Base-by-base conservation (phyloP, 2,797 vertebrate species). In the Parauchenoglanis punctatus region DNA sequence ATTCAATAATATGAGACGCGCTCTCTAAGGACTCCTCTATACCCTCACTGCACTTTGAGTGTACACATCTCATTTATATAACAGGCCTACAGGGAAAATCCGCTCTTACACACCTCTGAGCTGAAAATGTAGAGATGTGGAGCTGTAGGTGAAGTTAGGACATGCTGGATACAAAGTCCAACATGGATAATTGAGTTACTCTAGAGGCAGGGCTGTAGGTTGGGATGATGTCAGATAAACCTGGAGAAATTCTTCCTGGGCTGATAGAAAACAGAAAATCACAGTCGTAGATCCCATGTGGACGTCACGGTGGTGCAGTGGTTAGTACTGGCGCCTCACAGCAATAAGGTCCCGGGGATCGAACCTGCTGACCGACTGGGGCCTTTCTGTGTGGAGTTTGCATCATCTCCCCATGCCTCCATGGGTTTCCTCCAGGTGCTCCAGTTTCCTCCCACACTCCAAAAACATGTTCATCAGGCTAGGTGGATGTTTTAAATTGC, bases 1-100 rank as follows among this genome's bases (percentile, higher is more conserved):
- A 88, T 86, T 88, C 40, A 81, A 65, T 81, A 49, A 81, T 54
- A 87, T 76, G 46, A 87, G 18, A 85, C 54, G 20, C 11, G 44
- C 70, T 52, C 70, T 81, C 18, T 80, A 44, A 87, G 78, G 59
- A 63, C 28, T 75, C 84, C 77, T 54, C 49, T 54, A 59, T 20
- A 84, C 25, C 83, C 67, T 58, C 63, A 76, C 65, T 61, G 75
- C 54, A 70, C 54, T 31, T 61, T 31, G 61, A 80, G 28, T 80
- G 28, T 23, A 58, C 56, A 58, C 6, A 18, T 35, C 18, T 61
- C 58, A 46, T 81, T 81, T 44, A 18, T 81, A 63, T 25, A 81
- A 81, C 23, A 2, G 35, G 28, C 54, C 54, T 40, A 8, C 7
- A 59, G 80, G 40, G 59, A 84, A 8, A 58, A 11, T 15, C 44